These are phyloP conservation scores for Anorthoa munda DNA, from an alignment of 2,888 invertebrate genomes.

Conservation along the genomic window DNA sequence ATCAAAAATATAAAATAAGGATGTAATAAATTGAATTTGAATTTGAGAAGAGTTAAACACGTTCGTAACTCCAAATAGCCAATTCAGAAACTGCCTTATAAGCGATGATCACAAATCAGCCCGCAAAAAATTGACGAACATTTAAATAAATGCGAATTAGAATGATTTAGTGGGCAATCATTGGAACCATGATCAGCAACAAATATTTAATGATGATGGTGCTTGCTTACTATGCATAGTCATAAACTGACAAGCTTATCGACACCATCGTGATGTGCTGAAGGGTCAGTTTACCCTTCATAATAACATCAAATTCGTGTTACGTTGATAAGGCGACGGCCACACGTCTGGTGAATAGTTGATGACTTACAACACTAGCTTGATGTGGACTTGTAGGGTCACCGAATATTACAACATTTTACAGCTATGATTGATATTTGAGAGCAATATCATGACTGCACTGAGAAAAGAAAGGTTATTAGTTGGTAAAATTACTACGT, in stretches of 20 bases:
- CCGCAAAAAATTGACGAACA: not conserved
- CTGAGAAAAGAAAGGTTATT: not conserved
- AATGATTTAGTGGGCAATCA: not conserved
- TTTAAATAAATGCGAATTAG: too few relatives aligned
- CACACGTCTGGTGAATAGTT: conserved; percentile 31
- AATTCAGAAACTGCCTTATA: not conserved
- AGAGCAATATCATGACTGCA: not conserved
- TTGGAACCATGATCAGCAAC: not conserved
- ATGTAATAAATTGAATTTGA: not conserved
- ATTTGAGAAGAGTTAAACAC: not conserved
- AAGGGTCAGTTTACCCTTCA: conserved; percentile 17
- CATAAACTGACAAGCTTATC: not conserved
- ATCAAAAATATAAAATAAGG: too few relatives aligned
- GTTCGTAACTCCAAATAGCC: not conserved
- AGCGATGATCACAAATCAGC: not conserved
- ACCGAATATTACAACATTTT: not conserved
- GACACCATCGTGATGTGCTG: conserved; percentile 18
- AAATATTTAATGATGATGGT: not conserved
- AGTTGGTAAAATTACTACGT: not conserved
- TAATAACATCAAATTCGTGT: conserved; percentile 36
- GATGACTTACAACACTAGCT: conserved; percentile 7
- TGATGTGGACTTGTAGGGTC: conserved; percentile 10
- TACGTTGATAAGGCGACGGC: conserved; percentile 14
- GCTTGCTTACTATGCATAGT: not conserved
- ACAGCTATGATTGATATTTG: conserved; percentile 10